Conservation (phyloP, 2,888 invertebrate species). For the Psylliodes chrysocephalus region DNA sequence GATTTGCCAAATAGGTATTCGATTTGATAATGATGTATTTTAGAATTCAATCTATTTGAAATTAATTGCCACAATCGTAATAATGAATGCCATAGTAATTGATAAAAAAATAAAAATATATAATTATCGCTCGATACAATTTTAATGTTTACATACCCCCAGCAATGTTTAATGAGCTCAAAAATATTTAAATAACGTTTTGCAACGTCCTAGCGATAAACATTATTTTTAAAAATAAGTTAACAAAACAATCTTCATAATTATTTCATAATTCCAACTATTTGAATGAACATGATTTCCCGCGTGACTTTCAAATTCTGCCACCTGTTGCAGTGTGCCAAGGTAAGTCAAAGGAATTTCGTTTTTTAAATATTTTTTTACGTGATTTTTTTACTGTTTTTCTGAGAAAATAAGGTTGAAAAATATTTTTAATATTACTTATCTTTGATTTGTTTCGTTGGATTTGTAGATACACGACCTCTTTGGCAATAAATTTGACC, state of each 20-base stretch:
- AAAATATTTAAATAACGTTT: neutral
- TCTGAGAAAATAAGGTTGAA: no score
- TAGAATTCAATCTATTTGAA: no score
- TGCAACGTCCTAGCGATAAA: neutral
- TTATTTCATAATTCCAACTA: neutral
- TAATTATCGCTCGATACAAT: no score
- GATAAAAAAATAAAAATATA: no score
- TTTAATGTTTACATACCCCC: neutral
- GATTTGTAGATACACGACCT: constrained; percentile 2
- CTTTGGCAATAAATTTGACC: constrained; percentile 10
- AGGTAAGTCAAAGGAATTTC: constrained; percentile 40
- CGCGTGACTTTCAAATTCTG: constrained; percentile 40
- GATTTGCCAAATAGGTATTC: no score
- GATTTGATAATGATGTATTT: no score
- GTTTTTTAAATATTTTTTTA: no score
- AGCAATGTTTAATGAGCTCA: neutral
- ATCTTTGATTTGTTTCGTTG: neutral
- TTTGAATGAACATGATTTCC: constrained; percentile 42
- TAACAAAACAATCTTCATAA: neutral
- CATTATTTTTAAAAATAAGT: neutral
- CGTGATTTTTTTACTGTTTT: no score
- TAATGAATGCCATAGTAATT: no score
- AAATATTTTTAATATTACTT: no score
- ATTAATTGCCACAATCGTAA: no score
- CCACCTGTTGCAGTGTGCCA: constrained; percentile 44